A percentile compares a stretch with the other conserved stretches of the same genome.
These are phyloP conservation scores for Adrianichthys oophorus DNA, from an alignment of 2,797 vertebrate species.

Conservation along the genomic window DNA sequence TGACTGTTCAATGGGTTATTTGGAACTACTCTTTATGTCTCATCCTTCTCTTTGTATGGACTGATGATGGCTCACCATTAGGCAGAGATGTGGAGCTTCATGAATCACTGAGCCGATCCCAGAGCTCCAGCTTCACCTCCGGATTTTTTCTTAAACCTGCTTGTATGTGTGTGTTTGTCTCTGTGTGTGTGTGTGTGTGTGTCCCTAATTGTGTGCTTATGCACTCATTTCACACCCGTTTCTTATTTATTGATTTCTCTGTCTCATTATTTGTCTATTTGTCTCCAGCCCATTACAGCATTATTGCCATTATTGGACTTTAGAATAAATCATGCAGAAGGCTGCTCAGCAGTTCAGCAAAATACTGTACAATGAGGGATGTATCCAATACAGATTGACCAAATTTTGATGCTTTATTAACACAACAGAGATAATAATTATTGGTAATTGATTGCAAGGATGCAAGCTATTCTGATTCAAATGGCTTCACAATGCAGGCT, in stretches of 20 bases:
- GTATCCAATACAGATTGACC: slow-evolving; percentile 50
- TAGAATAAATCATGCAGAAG: slow-evolving; percentile 60
- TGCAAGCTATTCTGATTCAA: slow-evolving; percentile 38
- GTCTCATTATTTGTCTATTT: slow-evolving; percentile 71
- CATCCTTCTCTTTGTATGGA: slow-evolving; percentile 42
- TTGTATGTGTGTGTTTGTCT: background rate
- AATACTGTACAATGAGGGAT: slow-evolving; percentile 47
- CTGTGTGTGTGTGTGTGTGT: slow-evolving; percentile 1
- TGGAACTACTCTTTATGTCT: slow-evolving; percentile 31
- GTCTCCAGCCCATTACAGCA: slow-evolving; percentile 59
- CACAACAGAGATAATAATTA: slow-evolving; percentile 57
- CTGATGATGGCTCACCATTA: slow-evolving; percentile 59
- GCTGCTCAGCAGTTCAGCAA: slow-evolving; percentile 42
- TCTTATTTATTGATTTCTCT: slow-evolving; percentile 72
- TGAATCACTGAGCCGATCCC: slow-evolving; percentile 52
- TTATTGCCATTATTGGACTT: slow-evolving; percentile 64
- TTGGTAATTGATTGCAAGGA: slow-evolving; percentile 57
- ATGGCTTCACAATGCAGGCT: slow-evolving; percentile 15
- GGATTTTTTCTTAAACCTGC: slow-evolving; percentile 17
- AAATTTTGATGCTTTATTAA: slow-evolving; percentile 63
- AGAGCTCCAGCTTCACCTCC: slow-evolving; percentile 30
- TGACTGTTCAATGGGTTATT: slow-evolving; percentile 37
- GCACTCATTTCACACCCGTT: slow-evolving; percentile 58
- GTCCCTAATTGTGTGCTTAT: slow-evolving; percentile 28
- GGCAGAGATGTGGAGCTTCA: slow-evolving; percentile 53